Evolutionary conservation across 2,113 vertebrate species (phyloP).

Genomic region (Prolemur simus): DNA sequence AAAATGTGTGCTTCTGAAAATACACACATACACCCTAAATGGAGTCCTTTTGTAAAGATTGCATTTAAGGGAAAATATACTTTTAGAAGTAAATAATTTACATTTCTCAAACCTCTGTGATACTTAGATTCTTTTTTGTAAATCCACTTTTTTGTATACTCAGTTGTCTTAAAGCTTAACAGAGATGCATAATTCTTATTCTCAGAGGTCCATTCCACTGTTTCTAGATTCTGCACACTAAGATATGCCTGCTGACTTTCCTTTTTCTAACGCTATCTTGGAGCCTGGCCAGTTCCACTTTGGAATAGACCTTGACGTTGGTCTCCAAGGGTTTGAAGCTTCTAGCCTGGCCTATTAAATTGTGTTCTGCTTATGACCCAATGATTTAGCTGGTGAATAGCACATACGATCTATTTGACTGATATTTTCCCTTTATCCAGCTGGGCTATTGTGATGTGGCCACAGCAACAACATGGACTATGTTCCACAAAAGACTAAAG

Average conservation of each 20-base stretch:
- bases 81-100: not conserved
- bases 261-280: not conserved
- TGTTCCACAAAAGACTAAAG: not conserved
- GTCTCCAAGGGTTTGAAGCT: not conserved
- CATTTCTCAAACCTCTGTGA: constrained; percentile 63
- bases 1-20: not conserved
- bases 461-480: not conserved
- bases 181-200: not conserved
- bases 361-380: not conserved
- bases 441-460: not conserved
- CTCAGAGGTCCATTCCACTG: not conserved
- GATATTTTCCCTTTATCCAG: not conserved
- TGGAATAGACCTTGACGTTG: not conserved
- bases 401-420: not conserved
- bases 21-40: not conserved
- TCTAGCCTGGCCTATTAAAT: constrained; percentile 1
- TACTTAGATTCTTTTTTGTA: constrained; percentile 37
- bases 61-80: not conserved
- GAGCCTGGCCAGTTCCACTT: not conserved
- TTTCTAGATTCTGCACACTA: not conserved
- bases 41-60: not conserved
- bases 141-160: constrained; percentile 36
- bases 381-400: not conserved
- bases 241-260: not conserved
- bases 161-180: not conserved